phyloP scores from a whole-genome alignment of 2,113 vertebrate species.

The Emydocephalus ijimae region DNA sequence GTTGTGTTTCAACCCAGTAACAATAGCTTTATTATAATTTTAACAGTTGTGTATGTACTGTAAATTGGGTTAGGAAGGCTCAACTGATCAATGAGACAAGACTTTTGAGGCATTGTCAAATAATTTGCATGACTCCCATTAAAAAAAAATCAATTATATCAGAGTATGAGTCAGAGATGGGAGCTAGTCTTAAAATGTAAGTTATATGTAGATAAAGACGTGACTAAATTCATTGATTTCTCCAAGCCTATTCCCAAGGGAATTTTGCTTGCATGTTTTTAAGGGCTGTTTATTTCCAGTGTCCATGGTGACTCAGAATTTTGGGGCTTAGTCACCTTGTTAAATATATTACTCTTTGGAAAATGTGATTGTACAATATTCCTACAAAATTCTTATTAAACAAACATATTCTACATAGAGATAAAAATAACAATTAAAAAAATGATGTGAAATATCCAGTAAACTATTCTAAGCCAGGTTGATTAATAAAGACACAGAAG shows the following conservation, averaged over 20 bases:
- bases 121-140: background rate
- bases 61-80: background rate
- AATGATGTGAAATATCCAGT: constrained; percentile 44
- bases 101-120: background rate
- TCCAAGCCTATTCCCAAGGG: background rate
- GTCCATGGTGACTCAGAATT: constrained; percentile 26
- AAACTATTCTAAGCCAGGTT: constrained; percentile 6
- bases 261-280: background rate
- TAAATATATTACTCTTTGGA: constrained; percentile 36
- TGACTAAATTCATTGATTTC: background rate
- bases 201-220: background rate
- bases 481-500: background rate
- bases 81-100: background rate
- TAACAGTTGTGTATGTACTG: background rate
- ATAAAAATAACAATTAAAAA: constrained; percentile 42
- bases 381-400: constrained; percentile 26
- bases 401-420: constrained; percentile 13
- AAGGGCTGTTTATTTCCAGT: background rate
- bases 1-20: background rate
- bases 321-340: constrained; percentile 47
- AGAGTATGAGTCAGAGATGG: background rate
- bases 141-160: background rate
- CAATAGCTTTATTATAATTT: background rate
- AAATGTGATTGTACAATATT: constrained; percentile 47
- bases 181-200: background rate